Percentiles rank a stretch among this genome's conserved stretches.
Evolutionary conservation across 1,140 invertebrate genomes (phyloP).

Genomic region (Saccostrea glomerata): DNA sequence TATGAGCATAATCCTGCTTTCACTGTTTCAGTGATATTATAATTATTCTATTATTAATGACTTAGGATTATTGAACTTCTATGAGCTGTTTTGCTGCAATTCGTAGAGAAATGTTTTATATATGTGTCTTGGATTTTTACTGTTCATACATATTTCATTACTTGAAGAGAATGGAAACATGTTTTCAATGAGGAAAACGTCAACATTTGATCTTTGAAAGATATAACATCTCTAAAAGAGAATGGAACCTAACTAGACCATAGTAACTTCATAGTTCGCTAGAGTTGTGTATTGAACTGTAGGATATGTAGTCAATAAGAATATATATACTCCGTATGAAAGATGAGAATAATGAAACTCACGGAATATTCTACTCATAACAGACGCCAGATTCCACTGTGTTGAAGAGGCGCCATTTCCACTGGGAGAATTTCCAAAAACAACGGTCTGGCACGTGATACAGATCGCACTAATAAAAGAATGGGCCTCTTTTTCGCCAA

Average conservation of each 20-base stretch:
- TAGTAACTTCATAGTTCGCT: not conserved
- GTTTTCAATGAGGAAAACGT: not conserved
- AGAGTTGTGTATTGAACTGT: conserved; percentile 6
- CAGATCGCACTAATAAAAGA: conserved; percentile 36
- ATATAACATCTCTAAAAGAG: not conserved
- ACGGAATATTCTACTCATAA: conserved; percentile 34
- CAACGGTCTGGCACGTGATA: conserved; percentile 34
- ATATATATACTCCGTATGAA: conserved; percentile 6
- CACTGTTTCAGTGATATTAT: not conserved
- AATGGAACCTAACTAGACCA: conserved; percentile 1
- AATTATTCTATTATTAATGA: not conserved
- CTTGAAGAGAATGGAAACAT: not conserved
- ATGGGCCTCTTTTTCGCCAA: conserved; percentile 37
- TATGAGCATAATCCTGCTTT: not conserved
- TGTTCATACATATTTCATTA: not conserved
- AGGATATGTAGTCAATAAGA: conserved; percentile 15
- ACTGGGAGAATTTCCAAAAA: conserved; percentile 27
- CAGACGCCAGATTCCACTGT: not conserved
- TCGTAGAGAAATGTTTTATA: not conserved
- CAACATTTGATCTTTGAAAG: not conserved
- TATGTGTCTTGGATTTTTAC: not conserved
- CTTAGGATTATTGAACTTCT: not conserved
- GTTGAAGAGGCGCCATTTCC: conserved; percentile 34
- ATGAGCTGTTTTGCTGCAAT: not conserved
- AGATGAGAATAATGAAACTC: conserved; percentile 28